A percentile compares a stretch with the other conserved stretches of the same genome.
phyloP scores from a whole-genome alignment of 2,113 vertebrate genomes.

The Larimichthys crocea region DNA sequence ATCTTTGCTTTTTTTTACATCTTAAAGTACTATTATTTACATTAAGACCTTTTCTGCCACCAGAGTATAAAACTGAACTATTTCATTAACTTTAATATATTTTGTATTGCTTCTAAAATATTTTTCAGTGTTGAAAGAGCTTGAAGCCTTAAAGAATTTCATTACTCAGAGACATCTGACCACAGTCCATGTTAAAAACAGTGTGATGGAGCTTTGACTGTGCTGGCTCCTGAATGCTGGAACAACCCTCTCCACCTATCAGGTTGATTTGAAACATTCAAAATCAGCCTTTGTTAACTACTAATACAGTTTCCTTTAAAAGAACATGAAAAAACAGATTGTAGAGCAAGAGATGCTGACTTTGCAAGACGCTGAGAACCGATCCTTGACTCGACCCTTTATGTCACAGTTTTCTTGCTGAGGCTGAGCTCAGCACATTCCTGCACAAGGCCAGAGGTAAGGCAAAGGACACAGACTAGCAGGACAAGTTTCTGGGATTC shows the following conservation, averaged over 20 bases:
- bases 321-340: not conserved
- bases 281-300: not conserved
- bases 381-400: constrained; percentile 10
- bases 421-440: constrained; percentile 56
- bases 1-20: not conserved
- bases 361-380: constrained; percentile 16
- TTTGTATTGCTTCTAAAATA: too few species aligned
- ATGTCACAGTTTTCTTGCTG: constrained; percentile 7
- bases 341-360: constrained; percentile 24
- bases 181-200: not conserved
- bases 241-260: not conserved
- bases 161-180: not conserved
- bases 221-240: not conserved
- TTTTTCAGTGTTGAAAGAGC: not conserved
- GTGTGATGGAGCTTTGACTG: not conserved
- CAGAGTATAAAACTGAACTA: too few species aligned
- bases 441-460: constrained; percentile 40
- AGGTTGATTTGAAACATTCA: not conserved
- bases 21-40: not conserved
- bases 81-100: too few species aligned
- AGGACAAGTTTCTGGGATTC: constrained; percentile 2
- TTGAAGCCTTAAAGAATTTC: not conserved
- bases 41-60: not conserved
- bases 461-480: constrained; percentile 14
- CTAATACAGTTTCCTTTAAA: not conserved